A percentile compares a stretch with the other conserved stretches of the same genome.
Evolutionary conservation across 2,888 invertebrate genomes (phyloP).

Genomic region (Aporophyla lueneburgensis): DNA sequence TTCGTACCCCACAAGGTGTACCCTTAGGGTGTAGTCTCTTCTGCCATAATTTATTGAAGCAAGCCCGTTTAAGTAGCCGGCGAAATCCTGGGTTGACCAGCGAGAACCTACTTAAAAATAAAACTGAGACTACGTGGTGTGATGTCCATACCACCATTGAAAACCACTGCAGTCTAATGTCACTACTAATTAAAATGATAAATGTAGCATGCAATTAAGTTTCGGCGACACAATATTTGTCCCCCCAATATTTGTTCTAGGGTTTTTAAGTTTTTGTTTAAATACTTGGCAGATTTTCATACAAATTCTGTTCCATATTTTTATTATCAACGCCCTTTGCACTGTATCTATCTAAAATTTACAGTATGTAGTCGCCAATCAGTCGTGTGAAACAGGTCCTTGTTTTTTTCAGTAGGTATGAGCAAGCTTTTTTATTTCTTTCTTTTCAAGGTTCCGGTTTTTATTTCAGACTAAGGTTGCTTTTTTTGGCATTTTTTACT

Average conservation of each 20-base stretch:
- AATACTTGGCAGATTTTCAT: not conserved
- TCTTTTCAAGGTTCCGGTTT: not conserved
- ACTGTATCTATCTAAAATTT: too few species aligned
- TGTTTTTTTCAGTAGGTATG: not conserved
- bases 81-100: too few species aligned
- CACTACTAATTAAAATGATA: not conserved
- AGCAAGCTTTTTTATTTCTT: not conserved
- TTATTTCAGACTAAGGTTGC: too few species aligned
- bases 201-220: not conserved
- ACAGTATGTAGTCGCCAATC: not conserved
- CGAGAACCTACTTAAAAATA: too few species aligned
- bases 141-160: not conserved
- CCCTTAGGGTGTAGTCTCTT: too few species aligned
- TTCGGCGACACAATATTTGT: not conserved
- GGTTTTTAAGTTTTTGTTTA: not conserved
- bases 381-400: not conserved
- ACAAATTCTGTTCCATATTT: not conserved
- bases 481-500: not conserved
- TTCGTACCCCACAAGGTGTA: too few species aligned
- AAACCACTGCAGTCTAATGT: not conserved
- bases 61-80: too few species aligned
- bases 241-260: not conserved
- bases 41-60: too few species aligned
- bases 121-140: not conserved
- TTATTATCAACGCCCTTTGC: not conserved